Base-by-base conservation (phyloP, 2,797 vertebrate species). In the Gambusia yucatana region DNA sequence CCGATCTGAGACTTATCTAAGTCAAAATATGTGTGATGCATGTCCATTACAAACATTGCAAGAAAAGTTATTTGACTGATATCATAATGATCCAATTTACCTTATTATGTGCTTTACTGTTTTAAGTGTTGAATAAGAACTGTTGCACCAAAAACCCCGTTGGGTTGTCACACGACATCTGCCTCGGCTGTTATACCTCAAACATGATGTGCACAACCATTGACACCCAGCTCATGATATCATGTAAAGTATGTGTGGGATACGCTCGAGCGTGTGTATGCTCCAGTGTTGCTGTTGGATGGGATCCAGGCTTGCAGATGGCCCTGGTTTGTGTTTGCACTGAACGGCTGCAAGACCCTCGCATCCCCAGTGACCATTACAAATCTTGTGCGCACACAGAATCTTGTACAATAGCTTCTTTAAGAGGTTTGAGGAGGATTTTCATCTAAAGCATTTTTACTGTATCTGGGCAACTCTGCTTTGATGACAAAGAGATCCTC, bases 291-390 rank as follows among this genome's bases (percentile, higher is more conserved):
- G 87, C 80, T 92, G 80, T 94, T 95, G 94, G 94, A 93, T 78
- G 78, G 39, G 77, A 76, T 93, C 95, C 95, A 95, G 91, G 84
- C 89, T 57, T 93, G 91, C 93, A 94, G 92, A 95, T 94, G 94
- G 92, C 88, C 85, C 92, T 94, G 92, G 91, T 93, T 94, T 94
- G 89, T 94, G 92, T 94, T 94, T 93, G 88, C 88, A 88, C 84
- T 91, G 88, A 93, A 85, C 80, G 89, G 87, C 91, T 93, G 86
- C 87, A 90, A 93, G 90, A 83, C 89, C 90, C 89, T 78, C 36
- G 77, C 87, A 82, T 94, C 94, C 92, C 91, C 65, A 69, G 93
- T 90, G 93, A 86, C 92, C 88, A 88, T 90, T 89, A 92, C 89
- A 78, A 89, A 87, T 86, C 83, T 81, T 82, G 77, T 71, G 70